These are phyloP conservation scores for Donacobius atricapilla DNA, from an alignment of 2,113 vertebrate species.

Conservation along the genomic window DNA sequence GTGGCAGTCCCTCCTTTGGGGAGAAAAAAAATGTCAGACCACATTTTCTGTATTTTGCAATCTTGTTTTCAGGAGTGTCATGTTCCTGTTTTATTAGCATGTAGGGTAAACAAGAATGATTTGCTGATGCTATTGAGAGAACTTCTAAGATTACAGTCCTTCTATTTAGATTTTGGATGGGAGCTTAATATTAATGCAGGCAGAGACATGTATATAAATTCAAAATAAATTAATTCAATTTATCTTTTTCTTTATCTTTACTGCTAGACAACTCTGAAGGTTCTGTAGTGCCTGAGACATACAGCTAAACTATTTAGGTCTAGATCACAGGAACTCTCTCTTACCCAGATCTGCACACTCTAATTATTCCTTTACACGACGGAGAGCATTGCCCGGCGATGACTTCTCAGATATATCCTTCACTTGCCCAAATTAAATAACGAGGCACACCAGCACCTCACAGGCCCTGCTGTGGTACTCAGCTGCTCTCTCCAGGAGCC, in stretches of 20 bases:
- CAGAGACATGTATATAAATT: slow-evolving; percentile 58
- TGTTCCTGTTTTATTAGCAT: slow-evolving; percentile 69
- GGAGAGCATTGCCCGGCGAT: neutral
- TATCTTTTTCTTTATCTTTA: slow-evolving; percentile 46
- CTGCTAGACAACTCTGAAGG: slow-evolving; percentile 39
- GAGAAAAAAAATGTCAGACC: slow-evolving; percentile 73
- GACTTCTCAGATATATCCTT: neutral
- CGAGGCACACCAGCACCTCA: neutral
- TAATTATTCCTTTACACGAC: slow-evolving; percentile 21
- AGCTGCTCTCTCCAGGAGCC: neutral
- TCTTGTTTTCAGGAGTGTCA: slow-evolving; percentile 70
- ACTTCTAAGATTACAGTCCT: slow-evolving; percentile 57
- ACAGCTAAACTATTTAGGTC: slow-evolving; percentile 25
- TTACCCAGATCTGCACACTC: neutral
- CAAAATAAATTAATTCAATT: slow-evolving; percentile 61
- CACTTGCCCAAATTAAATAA: slow-evolving; percentile 6
- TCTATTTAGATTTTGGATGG: slow-evolving; percentile 63
- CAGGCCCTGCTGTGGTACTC: neutral
- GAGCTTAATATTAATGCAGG: slow-evolving; percentile 65
- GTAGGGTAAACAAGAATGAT: slow-evolving; percentile 70
- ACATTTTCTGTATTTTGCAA: slow-evolving; percentile 72
- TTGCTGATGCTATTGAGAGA: slow-evolving; percentile 67
- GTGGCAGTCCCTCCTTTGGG: slow-evolving; percentile 69
- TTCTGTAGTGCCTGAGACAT: neutral
- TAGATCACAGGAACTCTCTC: slow-evolving; percentile 6